phyloP scores from a whole-genome alignment of 2,888 invertebrate genomes.

The Nephrotoma appendiculata region DNA sequence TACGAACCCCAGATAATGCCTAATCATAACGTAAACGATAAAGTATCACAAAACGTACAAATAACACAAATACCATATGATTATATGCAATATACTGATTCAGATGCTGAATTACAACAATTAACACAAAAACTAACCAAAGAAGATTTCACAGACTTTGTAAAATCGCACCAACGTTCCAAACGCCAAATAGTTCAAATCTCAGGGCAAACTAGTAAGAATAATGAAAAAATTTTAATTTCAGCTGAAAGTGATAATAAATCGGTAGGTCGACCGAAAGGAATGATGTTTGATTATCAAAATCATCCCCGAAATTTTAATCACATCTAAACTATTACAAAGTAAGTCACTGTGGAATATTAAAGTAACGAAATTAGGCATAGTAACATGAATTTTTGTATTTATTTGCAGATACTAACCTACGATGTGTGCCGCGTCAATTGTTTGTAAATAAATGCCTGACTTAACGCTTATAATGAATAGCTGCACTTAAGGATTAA shows the following conservation, averaged over 20 bases:
- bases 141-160: background rate
- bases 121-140: background rate
- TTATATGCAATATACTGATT: background rate
- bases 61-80: background rate
- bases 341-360: background rate
- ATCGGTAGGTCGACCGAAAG: background rate
- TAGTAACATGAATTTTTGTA: background rate
- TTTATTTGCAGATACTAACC: background rate
- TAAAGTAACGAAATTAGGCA: background rate
- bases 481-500: background rate
- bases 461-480: background rate
- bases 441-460: background rate
- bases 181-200: background rate
- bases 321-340: background rate
- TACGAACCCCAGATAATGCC: background rate
- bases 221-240: background rate
- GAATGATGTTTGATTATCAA: background rate
- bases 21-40: background rate
- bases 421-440: background rate
- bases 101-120: background rate
- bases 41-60: background rate
- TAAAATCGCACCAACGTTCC: background rate
- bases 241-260: background rate
- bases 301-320: background rate
- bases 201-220: background rate